Evolutionary conservation across 2,797 vertebrate genomes (phyloP), one percentile per base, ranked within the genome.

Genomic region (Myotis findleyi): DNA sequence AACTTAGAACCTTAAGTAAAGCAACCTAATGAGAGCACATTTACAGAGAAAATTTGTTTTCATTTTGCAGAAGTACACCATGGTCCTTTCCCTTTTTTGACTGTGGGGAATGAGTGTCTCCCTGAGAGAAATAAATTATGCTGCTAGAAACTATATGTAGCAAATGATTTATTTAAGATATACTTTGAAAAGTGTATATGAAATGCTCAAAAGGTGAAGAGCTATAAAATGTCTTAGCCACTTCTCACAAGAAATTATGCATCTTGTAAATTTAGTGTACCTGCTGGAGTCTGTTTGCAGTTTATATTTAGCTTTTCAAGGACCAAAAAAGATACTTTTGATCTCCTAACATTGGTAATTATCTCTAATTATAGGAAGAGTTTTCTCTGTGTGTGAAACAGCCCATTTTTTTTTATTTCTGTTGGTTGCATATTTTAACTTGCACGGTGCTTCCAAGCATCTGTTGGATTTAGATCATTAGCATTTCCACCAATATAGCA

Each of bases 381-480:
- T 87, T 95, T 75, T 96, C 57, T 75, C 25, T 94, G 73, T 89
- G 53, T 88, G 71, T 96, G 92, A 96, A 95, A 86, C 75, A 96
- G 59, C 75, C 79, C 64, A 93, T n/a, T 41, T 89, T 81, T 96
- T 95, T 86, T 53, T 53, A 93, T 95, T 96, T 96, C 76, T 87
- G 90, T 95, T 92, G 38, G 85, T 89, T 93, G 93, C 79, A 95
- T 96, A 94, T 95, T 97, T 97, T 90, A 96, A 95, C 59, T 96
- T 68, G 80, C 16, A 21, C 47, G 96, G 47, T 93, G 59, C 75
- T 97, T 96, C 44, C n/a, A 93, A 97, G 90, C 90, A 95, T 96
- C 93, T 89, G 11, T 94, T 87, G 27, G 38, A 36, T 59, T 97
- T 93, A 93, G 69, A 95, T 95, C 53, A 96, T 87, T 69, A 92